Percentiles rank a stretch among this genome's conserved stretches.
phyloP scores from a whole-genome alignment of 2,888 invertebrate genomes.

The Leptinotarsa haldemani region DNA sequence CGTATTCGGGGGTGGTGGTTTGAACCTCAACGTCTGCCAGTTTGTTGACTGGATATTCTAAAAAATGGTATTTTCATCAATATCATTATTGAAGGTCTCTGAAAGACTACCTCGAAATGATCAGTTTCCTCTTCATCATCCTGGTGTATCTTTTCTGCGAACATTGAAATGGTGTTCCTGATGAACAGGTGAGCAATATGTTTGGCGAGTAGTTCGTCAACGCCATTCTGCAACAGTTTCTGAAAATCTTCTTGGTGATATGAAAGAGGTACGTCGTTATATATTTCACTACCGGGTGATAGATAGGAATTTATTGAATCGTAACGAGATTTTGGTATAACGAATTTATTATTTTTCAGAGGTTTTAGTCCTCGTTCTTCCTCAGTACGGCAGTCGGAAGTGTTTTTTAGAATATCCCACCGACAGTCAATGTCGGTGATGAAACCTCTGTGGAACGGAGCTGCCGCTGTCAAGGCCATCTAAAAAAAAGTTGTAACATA shows the following conservation, averaged over 20 bases:
- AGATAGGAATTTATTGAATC: conserved; percentile 98
- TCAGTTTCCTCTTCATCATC: conserved; percentile 94
- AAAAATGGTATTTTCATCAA: conserved; percentile 75
- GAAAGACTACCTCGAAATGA: conserved; percentile 89
- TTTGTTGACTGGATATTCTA: conserved; percentile 99
- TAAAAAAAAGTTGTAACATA: conserved; percentile 60
- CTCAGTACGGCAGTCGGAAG: conserved; percentile 93
- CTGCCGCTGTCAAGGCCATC: conserved; percentile 96
- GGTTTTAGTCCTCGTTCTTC: conserved; percentile 89
- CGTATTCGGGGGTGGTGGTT: conserved; percentile 96
- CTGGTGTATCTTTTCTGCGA: conserved; percentile 94
- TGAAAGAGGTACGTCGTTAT: conserved; percentile 93
- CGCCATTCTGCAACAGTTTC: conserved; percentile 85
- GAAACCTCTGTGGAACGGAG: conserved; percentile 93
- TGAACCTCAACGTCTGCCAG: conserved; percentile 99
- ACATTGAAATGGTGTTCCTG: conserved; percentile 94
- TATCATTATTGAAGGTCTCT: conserved; percentile 87
- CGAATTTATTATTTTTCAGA: conserved; percentile 79
- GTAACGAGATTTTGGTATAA: conserved; percentile 93
- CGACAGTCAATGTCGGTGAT: conserved; percentile 96
- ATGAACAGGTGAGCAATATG: conserved; percentile 99
- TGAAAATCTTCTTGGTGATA: conserved; percentile 87
- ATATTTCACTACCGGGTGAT: conserved; percentile 87
- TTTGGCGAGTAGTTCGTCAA: conserved; percentile 92
- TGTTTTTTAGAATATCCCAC: conserved; percentile 96